These are phyloP conservation scores for Butastur rufipennis DNA, from an alignment of 2,113 vertebrate genomes.

Conservation along the genomic window DNA sequence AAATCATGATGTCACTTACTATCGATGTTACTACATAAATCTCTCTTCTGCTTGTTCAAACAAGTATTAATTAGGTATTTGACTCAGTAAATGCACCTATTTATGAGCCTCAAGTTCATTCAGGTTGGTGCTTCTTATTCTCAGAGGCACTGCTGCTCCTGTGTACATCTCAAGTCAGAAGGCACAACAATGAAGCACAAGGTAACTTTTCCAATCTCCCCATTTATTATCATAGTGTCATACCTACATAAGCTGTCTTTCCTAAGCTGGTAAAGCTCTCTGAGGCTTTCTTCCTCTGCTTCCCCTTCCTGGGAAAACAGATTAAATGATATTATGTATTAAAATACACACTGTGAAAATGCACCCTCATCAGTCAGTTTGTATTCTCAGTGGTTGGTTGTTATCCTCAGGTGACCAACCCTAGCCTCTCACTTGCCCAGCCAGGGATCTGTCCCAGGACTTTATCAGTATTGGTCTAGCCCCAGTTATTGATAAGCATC, in stretches of 20 bases:
- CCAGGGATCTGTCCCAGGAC: background rate
- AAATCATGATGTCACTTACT: background rate
- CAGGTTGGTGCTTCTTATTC: background rate
- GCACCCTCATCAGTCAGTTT: background rate
- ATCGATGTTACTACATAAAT: background rate
- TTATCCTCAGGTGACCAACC: background rate
- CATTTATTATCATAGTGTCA: background rate
- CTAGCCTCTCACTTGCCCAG: background rate
- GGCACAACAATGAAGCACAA: background rate
- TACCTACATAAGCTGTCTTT: background rate
- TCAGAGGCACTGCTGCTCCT: background rate
- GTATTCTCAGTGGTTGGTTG: background rate
- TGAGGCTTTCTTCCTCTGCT: background rate
- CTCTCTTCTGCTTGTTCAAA: background rate
- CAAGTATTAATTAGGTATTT: background rate
- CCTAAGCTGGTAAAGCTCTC: background rate
- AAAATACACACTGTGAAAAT: background rate
- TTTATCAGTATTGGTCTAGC: background rate
- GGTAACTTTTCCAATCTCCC: background rate
- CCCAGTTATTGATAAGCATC: background rate
- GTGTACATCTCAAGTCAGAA: background rate
- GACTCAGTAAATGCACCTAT: background rate
- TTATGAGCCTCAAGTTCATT: background rate
- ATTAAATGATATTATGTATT: background rate
- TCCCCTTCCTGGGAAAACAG: background rate